These are phyloP conservation scores for Yponomeuta sedellus DNA, from an alignment of 2,888 invertebrate species.

Conservation along the genomic window DNA sequence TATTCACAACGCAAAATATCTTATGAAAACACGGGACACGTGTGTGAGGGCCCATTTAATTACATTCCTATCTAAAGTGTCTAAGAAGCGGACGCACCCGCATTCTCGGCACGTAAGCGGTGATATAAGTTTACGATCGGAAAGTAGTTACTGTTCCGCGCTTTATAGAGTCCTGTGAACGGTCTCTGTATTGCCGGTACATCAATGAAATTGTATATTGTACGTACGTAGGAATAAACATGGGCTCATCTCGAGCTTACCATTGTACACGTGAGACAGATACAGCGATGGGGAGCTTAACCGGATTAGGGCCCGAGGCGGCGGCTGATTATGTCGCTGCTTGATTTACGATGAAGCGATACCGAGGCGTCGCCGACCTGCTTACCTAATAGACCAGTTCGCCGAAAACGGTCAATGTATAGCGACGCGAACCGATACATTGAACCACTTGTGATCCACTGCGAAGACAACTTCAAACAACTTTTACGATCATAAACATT, in stretches of 20 bases:
- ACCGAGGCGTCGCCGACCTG: slow-evolving; percentile 44
- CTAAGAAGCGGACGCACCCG: slow-evolving; percentile 26
- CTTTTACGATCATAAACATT: not conserved
- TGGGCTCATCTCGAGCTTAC: slow-evolving; percentile 38
- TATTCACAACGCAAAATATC: slow-evolving; percentile 15
- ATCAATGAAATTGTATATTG: slow-evolving; percentile 34
- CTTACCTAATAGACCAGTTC: slow-evolving; percentile 52
- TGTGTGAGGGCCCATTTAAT: slow-evolving; percentile 14
- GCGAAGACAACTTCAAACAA: slow-evolving; percentile 33
- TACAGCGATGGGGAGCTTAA: slow-evolving; percentile 64
- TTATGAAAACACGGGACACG: slow-evolving; percentile 6
- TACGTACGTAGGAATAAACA: slow-evolving; percentile 27
- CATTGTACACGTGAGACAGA: slow-evolving; percentile 61
- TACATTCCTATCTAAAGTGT: slow-evolving; percentile 24
- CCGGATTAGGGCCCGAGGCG: slow-evolving; percentile 60
- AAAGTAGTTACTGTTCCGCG: slow-evolving; percentile 40
- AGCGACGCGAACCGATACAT: slow-evolving; percentile 43
- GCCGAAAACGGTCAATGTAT: slow-evolving; percentile 62
- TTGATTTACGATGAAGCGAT: slow-evolving; percentile 72
- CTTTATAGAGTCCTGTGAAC: slow-evolving; percentile 49
- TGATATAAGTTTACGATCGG: slow-evolving; percentile 47
- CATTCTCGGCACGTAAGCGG: slow-evolving; percentile 46
- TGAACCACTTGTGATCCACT: slow-evolving; percentile 51
- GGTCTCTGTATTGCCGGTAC: slow-evolving; percentile 38
- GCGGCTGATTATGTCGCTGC: slow-evolving; percentile 65